These are phyloP conservation scores for Machimus rusticus DNA, from an alignment of 2,888 invertebrate species.

Conservation along the genomic window DNA sequence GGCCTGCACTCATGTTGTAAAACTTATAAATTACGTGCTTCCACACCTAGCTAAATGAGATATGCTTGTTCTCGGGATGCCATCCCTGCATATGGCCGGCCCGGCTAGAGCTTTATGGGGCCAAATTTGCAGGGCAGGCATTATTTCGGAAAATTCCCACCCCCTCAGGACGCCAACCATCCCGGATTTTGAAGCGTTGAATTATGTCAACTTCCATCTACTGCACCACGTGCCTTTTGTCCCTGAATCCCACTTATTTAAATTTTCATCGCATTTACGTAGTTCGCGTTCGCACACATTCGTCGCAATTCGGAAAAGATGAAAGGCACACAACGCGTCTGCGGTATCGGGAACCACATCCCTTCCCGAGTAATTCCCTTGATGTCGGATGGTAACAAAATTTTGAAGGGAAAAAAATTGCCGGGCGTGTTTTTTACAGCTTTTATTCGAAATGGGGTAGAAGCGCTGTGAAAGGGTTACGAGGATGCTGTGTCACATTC, in stretches of 20 bases:
- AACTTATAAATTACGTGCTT: constrained; percentile 14
- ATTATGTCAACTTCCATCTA: constrained; percentile 9
- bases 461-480: background rate
- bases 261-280: constrained; percentile 12
- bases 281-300: background rate
- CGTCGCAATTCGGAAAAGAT: constrained; percentile 1
- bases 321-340: constrained; percentile 6
- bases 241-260: background rate
- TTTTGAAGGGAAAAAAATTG: background rate
- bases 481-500: background rate
- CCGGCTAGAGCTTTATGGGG: background rate
- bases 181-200: background rate
- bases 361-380: background rate
- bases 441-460: background rate
- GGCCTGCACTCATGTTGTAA: constrained; percentile 10
- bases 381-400: background rate
- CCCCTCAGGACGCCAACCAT: background rate
- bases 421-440: background rate
- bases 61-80: background rate
- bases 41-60: constrained; percentile 19
- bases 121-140: background rate
- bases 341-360: background rate
- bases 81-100: background rate
- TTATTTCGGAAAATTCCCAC: constrained; percentile 6
- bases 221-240: background rate